Base-by-base conservation (phyloP, 2,797 vertebrate species). In the Coilia nasus region DNA sequence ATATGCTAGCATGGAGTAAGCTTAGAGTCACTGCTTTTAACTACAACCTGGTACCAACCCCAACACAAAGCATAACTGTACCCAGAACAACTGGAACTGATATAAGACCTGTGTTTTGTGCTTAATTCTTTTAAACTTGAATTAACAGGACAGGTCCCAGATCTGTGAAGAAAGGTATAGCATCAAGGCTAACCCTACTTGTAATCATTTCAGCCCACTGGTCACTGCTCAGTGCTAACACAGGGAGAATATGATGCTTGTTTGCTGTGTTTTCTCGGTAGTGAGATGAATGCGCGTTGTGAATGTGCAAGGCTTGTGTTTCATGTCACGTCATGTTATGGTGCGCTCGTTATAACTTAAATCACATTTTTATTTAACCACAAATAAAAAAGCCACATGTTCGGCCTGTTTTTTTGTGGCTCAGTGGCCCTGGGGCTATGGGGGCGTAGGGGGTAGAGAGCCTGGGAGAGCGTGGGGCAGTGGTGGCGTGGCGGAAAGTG, bases 371-470 rank as follows among this genome's bases (percentile, higher is more conserved):
- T 44, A 78, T 78, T 78, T 78, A 78, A 31, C 71, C 41, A 31
- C 71, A 78, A 78, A 78, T 78, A 6, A 78, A 78, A 78, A 78
- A 78, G 71, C 71, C 71, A 78, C 71, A 78, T 78, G 71, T 44
- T 44, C 71, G 14, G 71, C 71, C 71, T 44, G 35, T 0, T 78
- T 9, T 78, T 7, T 41, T 31, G 2, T 21, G 35, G 35, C 31
- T 44, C 15, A 0, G 35, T 71, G 17, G 15, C 35, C 71, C 0
- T 1, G 71, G 71, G 71, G 14, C 31, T 35, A 23, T 41, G 67
- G 31, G 67, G 17, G 50, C 14, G 50, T 47, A 47, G 46, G 46
- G 46, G 46, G 46, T 4, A 47, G 46, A 10, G 46, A 47, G 46
- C 46, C 46, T 47, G 7, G 50, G 50, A 3, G 86, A 90, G 88